Percentiles rank a stretch among this genome's conserved stretches.
These are phyloP conservation scores for Heteromurus nitidus DNA, from an alignment of 2,888 invertebrate genomes.

Conservation along the genomic window DNA sequence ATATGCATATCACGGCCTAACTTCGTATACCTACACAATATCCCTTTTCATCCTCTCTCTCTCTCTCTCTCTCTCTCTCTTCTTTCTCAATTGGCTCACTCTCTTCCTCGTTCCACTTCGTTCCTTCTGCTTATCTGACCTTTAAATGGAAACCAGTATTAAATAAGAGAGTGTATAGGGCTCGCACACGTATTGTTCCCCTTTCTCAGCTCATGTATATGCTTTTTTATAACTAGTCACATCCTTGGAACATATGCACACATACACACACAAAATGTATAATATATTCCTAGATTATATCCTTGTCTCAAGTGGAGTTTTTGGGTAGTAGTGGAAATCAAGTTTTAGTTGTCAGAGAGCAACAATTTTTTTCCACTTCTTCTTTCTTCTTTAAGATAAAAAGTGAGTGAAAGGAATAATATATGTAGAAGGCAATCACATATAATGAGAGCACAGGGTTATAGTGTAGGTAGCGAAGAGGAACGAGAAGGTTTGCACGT, in stretches of 20 bases:
- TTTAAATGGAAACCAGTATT: conserved; percentile 57
- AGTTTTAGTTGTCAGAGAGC: conserved; percentile 27
- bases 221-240: background rate
- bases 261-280: background rate
- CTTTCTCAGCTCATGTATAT: background rate
- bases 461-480: background rate
- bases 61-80: background rate
- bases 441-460: background rate
- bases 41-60: conserved; percentile 4
- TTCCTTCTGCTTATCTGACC: conserved; percentile 38
- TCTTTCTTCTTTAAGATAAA: conserved; percentile 17
- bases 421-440: background rate
- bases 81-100: background rate
- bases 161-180: conserved; percentile 35
- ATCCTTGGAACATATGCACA: background rate
- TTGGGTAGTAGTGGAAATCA: conserved; percentile 35
- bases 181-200: conserved; percentile 30
- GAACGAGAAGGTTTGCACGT: background rate
- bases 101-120: conserved; percentile 7
- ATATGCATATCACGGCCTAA: background rate
- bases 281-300: background rate
- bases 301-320: background rate
- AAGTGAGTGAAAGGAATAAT: background rate
- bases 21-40: background rate
- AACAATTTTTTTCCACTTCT: conserved; percentile 6